Evolutionary conservation across 1,140 invertebrate species (phyloP).

Genomic region (Adoxophyes honmai): DNA sequence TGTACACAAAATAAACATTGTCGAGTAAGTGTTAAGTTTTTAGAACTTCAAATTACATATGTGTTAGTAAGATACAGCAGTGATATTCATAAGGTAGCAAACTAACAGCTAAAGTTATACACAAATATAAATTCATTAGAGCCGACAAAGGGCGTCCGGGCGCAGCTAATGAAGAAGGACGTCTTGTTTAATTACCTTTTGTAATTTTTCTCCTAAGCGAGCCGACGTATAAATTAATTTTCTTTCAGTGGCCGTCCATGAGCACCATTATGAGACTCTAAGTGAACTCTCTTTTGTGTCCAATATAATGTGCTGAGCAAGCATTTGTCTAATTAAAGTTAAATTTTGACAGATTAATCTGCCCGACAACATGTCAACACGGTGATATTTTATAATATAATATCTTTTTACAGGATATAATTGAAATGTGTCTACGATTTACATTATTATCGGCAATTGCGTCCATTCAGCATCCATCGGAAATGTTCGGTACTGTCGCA

Average conservation of each 20-base stretch:
- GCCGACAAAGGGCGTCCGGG: slow-evolving; percentile 52
- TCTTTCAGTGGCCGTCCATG: slow-evolving; percentile 44
- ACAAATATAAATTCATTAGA: slow-evolving; percentile 61
- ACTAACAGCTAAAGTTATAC: slow-evolving; percentile 8
- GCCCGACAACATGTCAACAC: not conserved
- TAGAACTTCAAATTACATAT: no score
- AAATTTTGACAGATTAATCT: not conserved
- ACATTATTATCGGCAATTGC: slow-evolving; percentile 35
- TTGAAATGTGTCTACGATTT: no score
- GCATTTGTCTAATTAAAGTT: slow-evolving; percentile 7
- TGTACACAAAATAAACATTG: no score
- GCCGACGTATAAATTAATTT: slow-evolving; percentile 64
- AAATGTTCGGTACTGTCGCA: slow-evolving; percentile 25
- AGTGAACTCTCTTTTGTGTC: slow-evolving; percentile 47
- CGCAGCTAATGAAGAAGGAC: slow-evolving; percentile 63
- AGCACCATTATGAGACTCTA: slow-evolving; percentile 51
- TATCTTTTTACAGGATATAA: no score
- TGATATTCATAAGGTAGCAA: not conserved
- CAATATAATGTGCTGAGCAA: slow-evolving; percentile 34
- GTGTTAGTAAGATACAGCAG: no score
- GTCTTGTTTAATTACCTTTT: slow-evolving; percentile 69
- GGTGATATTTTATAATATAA: no score
- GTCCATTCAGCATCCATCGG: slow-evolving; percentile 9
- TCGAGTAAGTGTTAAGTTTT: no score
- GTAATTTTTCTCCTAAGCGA: slow-evolving; percentile 65